Base-by-base conservation (phyloP, 64 coral and sea anemone genomes). In the Cladopsammia gracilis region DNA sequence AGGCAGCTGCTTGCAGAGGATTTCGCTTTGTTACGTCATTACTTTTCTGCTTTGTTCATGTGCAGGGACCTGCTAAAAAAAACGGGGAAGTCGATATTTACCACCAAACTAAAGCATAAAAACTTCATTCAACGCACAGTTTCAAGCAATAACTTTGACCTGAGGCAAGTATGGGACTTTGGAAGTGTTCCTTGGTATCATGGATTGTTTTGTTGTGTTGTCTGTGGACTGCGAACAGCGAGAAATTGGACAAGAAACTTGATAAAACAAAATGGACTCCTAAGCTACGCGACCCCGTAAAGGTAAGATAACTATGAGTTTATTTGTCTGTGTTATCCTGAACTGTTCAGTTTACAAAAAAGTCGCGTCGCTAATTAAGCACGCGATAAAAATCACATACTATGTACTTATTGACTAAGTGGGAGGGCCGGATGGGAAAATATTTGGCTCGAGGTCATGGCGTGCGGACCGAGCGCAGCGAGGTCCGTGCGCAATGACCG, bases 61-160 rank as follows among this genome's bases (percentile, higher is more conserved):
- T 84, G 80, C 80, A 84, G 80, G 80, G 23, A 84, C 80, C 80
- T 49, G 80, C 61, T 9, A n/a, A n/a, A n/a, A 50, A 67, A 22
- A 22, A 19, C 34, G 44, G 4, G n/a, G 19, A 84, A 26, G 26
- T 20, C n/a, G 19, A 53, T 25, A 25, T 48, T 20, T 2, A 47
- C 6, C 57, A 13, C 57, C n/a, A 79, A 5, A n/a, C 24, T 12
- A 10, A 34, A 64, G 20, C 20, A 49, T 6, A 67, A 48, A 62
- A 66, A 82, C 44, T 20, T 10, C 26, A 84, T 24, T 50, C 18
- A 84, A 3, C 80, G 34, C 62, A 49, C 9, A 62, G 7, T 67
- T 66, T 11, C 61, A 46, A 48, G 19, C 9, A 42, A 84, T 18
- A 47, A 23, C 46, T 44, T n/a, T 84, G 1, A 10, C 2, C 45